These are phyloP conservation scores for Natator depressus DNA, from an alignment of 2,113 vertebrate species.

Conservation along the genomic window DNA sequence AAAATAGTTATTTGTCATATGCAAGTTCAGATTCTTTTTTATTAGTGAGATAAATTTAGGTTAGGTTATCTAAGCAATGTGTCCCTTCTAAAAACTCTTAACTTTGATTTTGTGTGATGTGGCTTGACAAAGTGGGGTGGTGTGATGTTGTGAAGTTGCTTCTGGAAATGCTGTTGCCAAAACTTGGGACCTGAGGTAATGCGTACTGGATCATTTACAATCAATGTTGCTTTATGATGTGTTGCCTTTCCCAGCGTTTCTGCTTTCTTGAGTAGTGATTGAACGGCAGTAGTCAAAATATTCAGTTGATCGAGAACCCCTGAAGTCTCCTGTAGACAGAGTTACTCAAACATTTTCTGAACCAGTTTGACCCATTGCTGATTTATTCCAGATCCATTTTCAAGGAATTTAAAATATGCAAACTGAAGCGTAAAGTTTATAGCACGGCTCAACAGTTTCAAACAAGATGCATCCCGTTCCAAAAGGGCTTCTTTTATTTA, in stretches of 20 bases:
- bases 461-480: neutral
- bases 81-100: constrained; percentile 3
- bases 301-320: constrained; percentile 38
- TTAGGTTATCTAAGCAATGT: neutral
- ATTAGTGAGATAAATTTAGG: constrained; percentile 19
- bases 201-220: constrained; percentile 39
- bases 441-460: neutral
- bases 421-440: constrained; percentile 10
- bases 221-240: constrained; percentile 49
- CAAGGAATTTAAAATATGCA: constrained; percentile 44
- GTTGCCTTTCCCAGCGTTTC: constrained; percentile 59
- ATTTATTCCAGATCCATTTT: constrained; percentile 66
- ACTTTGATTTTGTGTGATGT: neutral
- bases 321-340: constrained; percentile 49
- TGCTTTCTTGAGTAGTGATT: constrained; percentile 38
- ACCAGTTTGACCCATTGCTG: constrained; percentile 68
- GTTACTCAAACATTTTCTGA: constrained; percentile 75
- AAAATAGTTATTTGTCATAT: constrained; percentile 64
- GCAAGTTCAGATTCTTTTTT: constrained; percentile 3
- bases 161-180: neutral
- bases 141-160: neutral
- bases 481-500: neutral
- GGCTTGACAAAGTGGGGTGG: rapidly evolving
- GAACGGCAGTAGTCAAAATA: constrained; percentile 59
- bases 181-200: rapidly evolving